Evolutionary conservation across 2,113 vertebrate genomes (phyloP).

Genomic region (Cynoglossus semilaevis): DNA sequence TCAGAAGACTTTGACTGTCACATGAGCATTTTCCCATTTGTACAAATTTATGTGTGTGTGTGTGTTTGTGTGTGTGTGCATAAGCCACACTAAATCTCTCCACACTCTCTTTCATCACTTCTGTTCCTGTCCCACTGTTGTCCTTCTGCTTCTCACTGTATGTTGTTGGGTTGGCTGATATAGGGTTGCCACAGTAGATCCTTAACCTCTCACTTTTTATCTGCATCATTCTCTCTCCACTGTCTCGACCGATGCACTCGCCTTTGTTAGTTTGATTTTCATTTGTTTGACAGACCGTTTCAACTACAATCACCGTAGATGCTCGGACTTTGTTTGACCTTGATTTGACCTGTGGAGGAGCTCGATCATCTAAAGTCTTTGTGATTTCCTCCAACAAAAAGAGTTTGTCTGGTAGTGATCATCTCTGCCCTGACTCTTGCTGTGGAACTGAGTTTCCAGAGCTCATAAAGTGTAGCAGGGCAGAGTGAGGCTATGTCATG

Average conservation of each 20-base stretch:
- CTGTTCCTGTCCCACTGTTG: conserved; percentile 34
- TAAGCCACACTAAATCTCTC: conserved; percentile 79
- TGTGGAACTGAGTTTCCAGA: conserved; percentile 33
- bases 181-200: conserved; percentile 96
- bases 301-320: too few species aligned
- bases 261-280: too few species aligned
- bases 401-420: too few species aligned
- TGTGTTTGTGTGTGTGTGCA: conserved; percentile 54
- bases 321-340: too few species aligned
- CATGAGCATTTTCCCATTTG: conserved; percentile 17
- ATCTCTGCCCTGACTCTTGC: conserved; percentile 8
- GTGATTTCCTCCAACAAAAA: too few species aligned
- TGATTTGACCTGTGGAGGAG: too few species aligned
- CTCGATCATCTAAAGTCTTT: too few species aligned
- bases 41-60: not conserved
- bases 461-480: conserved; percentile 42
- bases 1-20: conserved; percentile 21
- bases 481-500: conserved; percentile 70
- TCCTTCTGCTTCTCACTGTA: conserved; percentile 64
- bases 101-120: conserved; percentile 55
- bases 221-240: conserved; percentile 9
- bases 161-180: conserved; percentile 76
- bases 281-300: too few species aligned
- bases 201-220: conserved; percentile 33
- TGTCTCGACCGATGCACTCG: conserved; percentile 19